These are phyloP conservation scores for Lates calcarifer DNA, from an alignment of 2,113 vertebrate species.

Conservation along the genomic window DNA sequence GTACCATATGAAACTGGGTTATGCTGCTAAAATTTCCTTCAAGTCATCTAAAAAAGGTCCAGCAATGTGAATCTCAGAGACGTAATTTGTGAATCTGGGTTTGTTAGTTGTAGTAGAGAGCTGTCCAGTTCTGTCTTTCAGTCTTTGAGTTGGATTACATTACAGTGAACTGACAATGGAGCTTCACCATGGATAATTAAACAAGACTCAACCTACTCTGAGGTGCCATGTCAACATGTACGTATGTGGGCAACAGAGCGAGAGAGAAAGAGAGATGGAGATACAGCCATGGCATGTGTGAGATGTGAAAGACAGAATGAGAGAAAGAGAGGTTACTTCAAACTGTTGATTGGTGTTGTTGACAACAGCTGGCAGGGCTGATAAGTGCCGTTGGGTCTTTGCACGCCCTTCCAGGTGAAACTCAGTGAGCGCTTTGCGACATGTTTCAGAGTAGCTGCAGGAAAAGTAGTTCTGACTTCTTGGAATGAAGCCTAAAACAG, in stretches of 20 bases:
- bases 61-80: slow-evolving; percentile 28
- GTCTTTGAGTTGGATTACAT: slow-evolving; percentile 28
- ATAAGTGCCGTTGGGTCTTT: slow-evolving; percentile 25
- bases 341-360: slow-evolving; percentile 31
- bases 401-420: slow-evolving; percentile 67
- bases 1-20: not conserved
- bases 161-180: slow-evolving; percentile 58
- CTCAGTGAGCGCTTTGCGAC: slow-evolving; percentile 74
- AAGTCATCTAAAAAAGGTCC: not conserved
- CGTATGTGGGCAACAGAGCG: slow-evolving; percentile 13
- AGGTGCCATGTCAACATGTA: slow-evolving; percentile 23
- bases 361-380: slow-evolving; percentile 24
- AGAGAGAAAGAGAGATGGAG: not conserved
- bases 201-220: slow-evolving; percentile 33
- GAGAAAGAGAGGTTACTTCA: slow-evolving; percentile 55
- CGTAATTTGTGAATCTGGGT: slow-evolving; percentile 42
- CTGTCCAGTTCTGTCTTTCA: slow-evolving; percentile 17
- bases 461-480: slow-evolving; percentile 84
- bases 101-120: slow-evolving; percentile 26
- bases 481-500: slow-evolving; percentile 81
- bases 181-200: slow-evolving; percentile 74
- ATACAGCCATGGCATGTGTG: slow-evolving; percentile 1
- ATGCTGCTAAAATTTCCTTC: not conserved
- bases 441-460: slow-evolving; percentile 80
- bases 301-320: not conserved